Conservation (phyloP, 2,113 vertebrate species). For the Prietella phreatophila region DNA sequence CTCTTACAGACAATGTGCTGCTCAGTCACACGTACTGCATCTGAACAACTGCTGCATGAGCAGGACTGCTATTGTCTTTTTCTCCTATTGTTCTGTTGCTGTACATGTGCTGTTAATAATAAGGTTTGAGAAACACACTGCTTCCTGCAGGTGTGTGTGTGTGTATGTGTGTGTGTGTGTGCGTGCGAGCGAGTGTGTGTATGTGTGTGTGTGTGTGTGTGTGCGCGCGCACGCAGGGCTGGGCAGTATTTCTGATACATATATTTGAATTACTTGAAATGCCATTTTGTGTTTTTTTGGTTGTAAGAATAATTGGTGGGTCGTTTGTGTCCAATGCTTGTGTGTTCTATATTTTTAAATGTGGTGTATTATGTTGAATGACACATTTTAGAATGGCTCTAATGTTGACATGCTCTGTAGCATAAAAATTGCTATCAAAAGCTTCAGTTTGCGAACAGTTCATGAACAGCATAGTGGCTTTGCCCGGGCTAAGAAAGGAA, state of each 20-base stretch:
- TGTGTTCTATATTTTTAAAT: background rate
- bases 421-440: background rate
- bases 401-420: background rate
- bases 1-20: conserved; percentile 31
- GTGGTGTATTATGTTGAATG: background rate
- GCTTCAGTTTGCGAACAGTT: background rate
- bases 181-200: background rate
- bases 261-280: background rate
- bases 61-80: conserved; percentile 14
- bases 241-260: background rate
- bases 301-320: background rate
- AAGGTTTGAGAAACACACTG: conserved; percentile 13
- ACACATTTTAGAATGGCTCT: background rate
- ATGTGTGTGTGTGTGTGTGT: background rate
- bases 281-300: background rate
- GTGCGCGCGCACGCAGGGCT: background rate
- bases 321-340: background rate
- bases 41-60: conserved; percentile 24
- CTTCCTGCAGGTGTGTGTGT: conserved; percentile 42
- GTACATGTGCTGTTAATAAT: conserved; percentile 54
- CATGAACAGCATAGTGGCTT: background rate
- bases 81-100: conserved; percentile 26
- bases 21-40: conserved; percentile 33
- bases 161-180: background rate
- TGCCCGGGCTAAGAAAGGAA: background rate